A percentile compares a stretch with the other conserved stretches of the same genome.
Evolutionary conservation across 2,888 invertebrate species (phyloP).

Genomic region (Monochamus alternatus): DNA sequence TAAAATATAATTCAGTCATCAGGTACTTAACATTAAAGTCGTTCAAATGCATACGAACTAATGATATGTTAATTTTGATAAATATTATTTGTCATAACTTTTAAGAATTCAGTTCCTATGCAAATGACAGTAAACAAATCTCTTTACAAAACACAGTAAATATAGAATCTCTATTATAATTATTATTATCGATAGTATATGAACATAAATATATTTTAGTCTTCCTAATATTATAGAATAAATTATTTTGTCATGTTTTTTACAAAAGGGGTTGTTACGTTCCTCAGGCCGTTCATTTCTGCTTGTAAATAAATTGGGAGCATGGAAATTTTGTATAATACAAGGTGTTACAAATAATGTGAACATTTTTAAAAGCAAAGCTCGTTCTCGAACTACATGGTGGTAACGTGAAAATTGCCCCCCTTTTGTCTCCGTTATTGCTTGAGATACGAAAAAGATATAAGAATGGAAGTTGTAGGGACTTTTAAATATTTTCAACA

Average conservation of each 20-base stretch:
- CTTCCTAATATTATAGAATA: background rate
- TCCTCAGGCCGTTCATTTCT: slow-evolving; percentile 13
- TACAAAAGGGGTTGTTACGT: background rate
- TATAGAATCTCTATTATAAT: slow-evolving; percentile 19
- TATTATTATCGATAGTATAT: background rate
- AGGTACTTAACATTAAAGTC: slow-evolving; percentile 37
- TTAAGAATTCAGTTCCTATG: slow-evolving; percentile 24
- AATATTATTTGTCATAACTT: background rate
- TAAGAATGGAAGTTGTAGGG: too few relatives aligned
- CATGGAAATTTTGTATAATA: too few relatives aligned
- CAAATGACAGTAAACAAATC: slow-evolving; percentile 26
- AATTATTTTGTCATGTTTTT: background rate
- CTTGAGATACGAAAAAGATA: too few relatives aligned
- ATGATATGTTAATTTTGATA: slow-evolving; percentile 37
- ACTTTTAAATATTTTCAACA: too few relatives aligned
- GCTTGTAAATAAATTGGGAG: too few relatives aligned
- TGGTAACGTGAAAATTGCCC: too few relatives aligned
- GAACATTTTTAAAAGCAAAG: too few relatives aligned
- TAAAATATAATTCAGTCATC: slow-evolving; percentile 38
- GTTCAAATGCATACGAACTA: slow-evolving; percentile 36
- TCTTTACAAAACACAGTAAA: slow-evolving; percentile 21
- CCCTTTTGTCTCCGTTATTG: too few relatives aligned
- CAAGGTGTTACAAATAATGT: too few relatives aligned
- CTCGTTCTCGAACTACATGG: too few relatives aligned
- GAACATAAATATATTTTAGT: background rate